phyloP scores from a whole-genome alignment of 2,797 vertebrate species.

The Passerculus sandwichensis region DNA sequence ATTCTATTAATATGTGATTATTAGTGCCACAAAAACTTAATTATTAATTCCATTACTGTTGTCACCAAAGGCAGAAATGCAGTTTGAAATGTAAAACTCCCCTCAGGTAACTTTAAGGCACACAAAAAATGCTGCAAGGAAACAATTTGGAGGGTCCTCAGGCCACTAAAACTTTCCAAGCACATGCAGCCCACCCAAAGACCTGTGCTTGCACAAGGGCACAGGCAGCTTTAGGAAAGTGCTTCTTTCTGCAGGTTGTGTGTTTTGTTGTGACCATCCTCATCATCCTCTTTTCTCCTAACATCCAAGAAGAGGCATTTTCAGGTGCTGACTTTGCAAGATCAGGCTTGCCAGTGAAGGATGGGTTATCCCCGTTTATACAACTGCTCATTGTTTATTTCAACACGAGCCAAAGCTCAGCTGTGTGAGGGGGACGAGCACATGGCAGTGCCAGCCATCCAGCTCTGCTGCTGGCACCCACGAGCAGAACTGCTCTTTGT shows the following conservation, averaged over 20 bases:
- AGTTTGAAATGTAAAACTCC: neutral
- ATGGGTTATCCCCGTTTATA: neutral
- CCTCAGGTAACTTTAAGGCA: neutral
- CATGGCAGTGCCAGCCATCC: neutral
- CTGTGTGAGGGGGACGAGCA: neutral
- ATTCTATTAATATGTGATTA: neutral
- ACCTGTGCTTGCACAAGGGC: rapidly evolving
- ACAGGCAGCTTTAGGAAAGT: neutral
- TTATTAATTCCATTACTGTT: slow-evolving; percentile 2
- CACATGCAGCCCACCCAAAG: neutral
- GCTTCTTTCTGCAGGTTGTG: neutral
- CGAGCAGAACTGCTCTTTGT: neutral
- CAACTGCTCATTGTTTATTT: neutral
- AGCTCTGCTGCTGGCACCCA: neutral
- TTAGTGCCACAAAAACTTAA: neutral
- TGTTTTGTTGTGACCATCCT: neutral
- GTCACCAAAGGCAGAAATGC: neutral
- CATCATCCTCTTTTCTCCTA: neutral
- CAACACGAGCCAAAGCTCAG: neutral
- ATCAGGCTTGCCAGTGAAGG: neutral
- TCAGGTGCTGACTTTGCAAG: neutral
- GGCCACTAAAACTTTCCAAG: neutral
- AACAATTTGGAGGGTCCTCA: neutral
- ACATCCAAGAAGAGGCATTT: neutral
- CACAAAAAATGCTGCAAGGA: neutral